Conservation (phyloP, 2,888 invertebrate species). For the Drosophila picticornis region DNA sequence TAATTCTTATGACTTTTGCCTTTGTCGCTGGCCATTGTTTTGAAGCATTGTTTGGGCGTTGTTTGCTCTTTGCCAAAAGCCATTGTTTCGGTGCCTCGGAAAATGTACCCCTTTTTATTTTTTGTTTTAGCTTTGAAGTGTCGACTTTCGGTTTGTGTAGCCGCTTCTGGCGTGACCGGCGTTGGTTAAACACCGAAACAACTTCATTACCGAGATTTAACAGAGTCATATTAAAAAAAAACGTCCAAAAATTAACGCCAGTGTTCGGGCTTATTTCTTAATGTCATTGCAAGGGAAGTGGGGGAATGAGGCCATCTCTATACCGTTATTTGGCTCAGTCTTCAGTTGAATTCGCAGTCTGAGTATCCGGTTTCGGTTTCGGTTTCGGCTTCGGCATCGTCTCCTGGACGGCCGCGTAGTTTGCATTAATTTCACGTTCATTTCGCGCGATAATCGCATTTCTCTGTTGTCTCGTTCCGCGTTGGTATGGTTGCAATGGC, state of each 20-base stretch:
- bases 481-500: slow-evolving; percentile 17
- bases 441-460: slow-evolving; percentile 77
- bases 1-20: slow-evolving; percentile 46
- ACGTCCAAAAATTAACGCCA: slow-evolving; percentile 65
- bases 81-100: slow-evolving; percentile 44
- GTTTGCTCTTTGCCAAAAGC: slow-evolving; percentile 48
- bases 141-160: slow-evolving; percentile 35
- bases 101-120: slow-evolving; percentile 23
- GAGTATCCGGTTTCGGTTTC: slow-evolving; percentile 15
- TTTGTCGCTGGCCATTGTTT: slow-evolving; percentile 53
- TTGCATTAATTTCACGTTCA: slow-evolving; percentile 79
- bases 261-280: slow-evolving; percentile 56
- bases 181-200: slow-evolving; percentile 46
- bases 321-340: slow-evolving; percentile 8
- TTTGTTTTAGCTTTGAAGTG: slow-evolving; percentile 39
- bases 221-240: slow-evolving; percentile 11
- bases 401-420: slow-evolving; percentile 62
- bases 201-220: slow-evolving; percentile 58
- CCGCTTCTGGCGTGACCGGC: slow-evolving; percentile 45
- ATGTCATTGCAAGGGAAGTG: slow-evolving; percentile 19
- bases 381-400: slow-evolving; percentile 10
- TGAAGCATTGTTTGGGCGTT: slow-evolving; percentile 49
- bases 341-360: slow-evolving; percentile 10
- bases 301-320: slow-evolving; percentile 6
- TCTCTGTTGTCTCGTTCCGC: slow-evolving; percentile 38